phyloP scores from a whole-genome alignment of 2,888 invertebrate species.

The Phanerotoma sp. region DNA sequence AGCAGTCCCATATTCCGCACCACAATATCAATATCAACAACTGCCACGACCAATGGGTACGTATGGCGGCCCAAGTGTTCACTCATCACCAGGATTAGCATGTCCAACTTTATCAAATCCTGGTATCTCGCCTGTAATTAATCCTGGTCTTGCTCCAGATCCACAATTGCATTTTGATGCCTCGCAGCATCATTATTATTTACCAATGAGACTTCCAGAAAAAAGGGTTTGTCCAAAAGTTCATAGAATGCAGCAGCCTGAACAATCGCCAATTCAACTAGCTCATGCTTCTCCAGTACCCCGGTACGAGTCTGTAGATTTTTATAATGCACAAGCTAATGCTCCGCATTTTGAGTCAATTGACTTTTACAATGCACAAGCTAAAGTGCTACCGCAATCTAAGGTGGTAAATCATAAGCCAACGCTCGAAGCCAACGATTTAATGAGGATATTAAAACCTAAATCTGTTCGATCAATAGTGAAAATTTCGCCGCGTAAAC shows the following conservation, averaged over 20 bases:
- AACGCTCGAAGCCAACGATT: no score
- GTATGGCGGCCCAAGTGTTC: conserved; percentile 44
- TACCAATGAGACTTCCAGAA: conserved; percentile 18
- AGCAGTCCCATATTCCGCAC: conserved; percentile 40
- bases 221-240: conserved; percentile 18
- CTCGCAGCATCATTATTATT: no score
- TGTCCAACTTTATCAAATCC: conserved; percentile 21
- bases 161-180: conserved; percentile 32
- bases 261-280: conserved; percentile 6
- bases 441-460: conserved; percentile 6
- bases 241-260: conserved; percentile 23
- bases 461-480: conserved; percentile 22
- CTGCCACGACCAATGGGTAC: conserved; percentile 44
- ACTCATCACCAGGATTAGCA: conserved; percentile 35
- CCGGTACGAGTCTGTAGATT: conserved; percentile 1
- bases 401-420: no score
- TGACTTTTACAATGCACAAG: conserved; percentile 20
- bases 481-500: conserved; percentile 39
- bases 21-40: conserved; percentile 44
- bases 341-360: conserved; percentile 4
- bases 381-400: background rate
- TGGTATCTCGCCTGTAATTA: conserved; percentile 16
- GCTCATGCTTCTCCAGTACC: conserved; percentile 11
- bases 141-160: conserved; percentile 36
- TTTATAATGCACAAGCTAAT: conserved; percentile 16